Percentiles rank a stretch among this genome's conserved stretches.
phyloP scores from a whole-genome alignment of 2,888 invertebrate species.

The Ectemnius continuus region DNA sequence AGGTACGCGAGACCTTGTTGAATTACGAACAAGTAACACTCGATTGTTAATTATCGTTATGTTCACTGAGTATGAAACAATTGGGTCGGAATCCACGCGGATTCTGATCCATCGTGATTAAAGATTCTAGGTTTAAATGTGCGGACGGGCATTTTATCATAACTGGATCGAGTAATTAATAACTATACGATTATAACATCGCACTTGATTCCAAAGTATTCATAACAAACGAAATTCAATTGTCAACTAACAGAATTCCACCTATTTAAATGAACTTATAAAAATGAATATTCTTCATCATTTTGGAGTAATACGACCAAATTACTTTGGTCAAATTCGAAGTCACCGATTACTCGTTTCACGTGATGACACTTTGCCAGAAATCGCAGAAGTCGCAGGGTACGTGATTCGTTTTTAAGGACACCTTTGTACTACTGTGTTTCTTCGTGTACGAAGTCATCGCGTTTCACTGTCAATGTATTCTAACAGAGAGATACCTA shows the following conservation, averaged over 20 bases:
- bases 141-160: constrained; percentile 9
- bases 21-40: constrained; percentile 10
- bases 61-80: constrained; percentile 11
- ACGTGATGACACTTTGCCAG: constrained; percentile 21
- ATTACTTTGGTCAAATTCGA: not conserved
- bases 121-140: constrained; percentile 16
- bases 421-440: not conserved
- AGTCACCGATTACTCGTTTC: constrained; percentile 20
- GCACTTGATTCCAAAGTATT: too few species aligned
- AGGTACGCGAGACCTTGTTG: constrained; percentile 25
- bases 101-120: constrained; percentile 6
- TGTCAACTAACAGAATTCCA: not conserved
- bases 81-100: not conserved
- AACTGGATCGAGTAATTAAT: constrained; percentile 21
- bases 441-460: constrained; percentile 1
- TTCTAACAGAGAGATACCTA: constrained; percentile 8
- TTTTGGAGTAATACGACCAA: not conserved
- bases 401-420: constrained; percentile 52
- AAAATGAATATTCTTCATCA: not conserved
- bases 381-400: constrained; percentile 42
- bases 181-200: not conserved
- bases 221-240: too few species aligned
- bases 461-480: constrained; percentile 10
- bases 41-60: constrained; percentile 37
- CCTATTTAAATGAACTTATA: not conserved